Base-by-base conservation (phyloP, 1,140 invertebrate genomes). In the Tetranychus urticae region DNA sequence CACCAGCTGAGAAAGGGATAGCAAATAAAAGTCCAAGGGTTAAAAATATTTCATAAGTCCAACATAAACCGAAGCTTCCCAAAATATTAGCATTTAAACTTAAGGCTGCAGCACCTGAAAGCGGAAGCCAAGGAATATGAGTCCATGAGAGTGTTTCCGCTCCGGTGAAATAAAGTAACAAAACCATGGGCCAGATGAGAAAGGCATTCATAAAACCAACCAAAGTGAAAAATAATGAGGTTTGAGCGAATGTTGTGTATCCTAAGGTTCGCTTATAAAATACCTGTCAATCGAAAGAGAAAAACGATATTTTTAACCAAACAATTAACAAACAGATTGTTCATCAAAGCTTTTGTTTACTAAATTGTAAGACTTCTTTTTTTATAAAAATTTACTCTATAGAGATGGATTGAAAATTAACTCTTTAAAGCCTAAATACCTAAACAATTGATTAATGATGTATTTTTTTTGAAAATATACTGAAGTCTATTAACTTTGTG, bases 1-100 rank as follows among this genome's bases (percentile, higher is more conserved):
- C 75, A 92, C 89, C 85, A 73, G 87, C 88, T 61, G 87, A 92
- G 61, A 91, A 82, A 59, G 88, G 88, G 66, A 93, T 85, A 54
- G 88, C 85, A 57, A 88, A 84, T 64, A 91, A 87, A 61, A 93
- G 77, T 66, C 87, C 88, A 56, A 93, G 76, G 34, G 87, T 91
- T 48, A 91, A 86, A 73, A 92, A 92, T 64, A 91, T 78, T 71
- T 90, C 87, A 72, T 91, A 92, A 2, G 88, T 93, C 58, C 90
- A 75, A 55, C 84, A 82, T 60, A 88, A 81, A 64, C 87, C 87
- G 74, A 91, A 91, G 73, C 89, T 89, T 65, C 84, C 86, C 67
- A 91, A 75, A 71, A 92, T 78, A 71, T 89, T 87, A 66, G 89
- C 88, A 70, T 84, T 87, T 91, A 68, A 63, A 34, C 50, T 42